phyloP scores from a whole-genome alignment of 1,140 invertebrate genomes.

The Pentalonia nigronervosa region DNA sequence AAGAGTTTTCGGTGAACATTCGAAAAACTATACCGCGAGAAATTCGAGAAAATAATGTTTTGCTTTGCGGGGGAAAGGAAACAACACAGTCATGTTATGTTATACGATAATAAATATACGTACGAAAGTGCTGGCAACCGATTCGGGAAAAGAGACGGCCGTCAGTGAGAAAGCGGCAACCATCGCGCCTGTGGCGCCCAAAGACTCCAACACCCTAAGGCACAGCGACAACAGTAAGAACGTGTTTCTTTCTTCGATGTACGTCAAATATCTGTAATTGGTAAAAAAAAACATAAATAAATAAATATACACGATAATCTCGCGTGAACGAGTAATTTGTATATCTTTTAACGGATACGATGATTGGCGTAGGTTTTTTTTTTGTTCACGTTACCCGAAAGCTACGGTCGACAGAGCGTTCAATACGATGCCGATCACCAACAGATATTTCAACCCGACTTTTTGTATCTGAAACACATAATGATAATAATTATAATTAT shows the following conservation, averaged over 20 bases:
- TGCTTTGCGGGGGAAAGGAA: not conserved
- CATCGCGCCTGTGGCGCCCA: slow-evolving; percentile 71
- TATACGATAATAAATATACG: slow-evolving; percentile 59
- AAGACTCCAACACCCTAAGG: slow-evolving; percentile 70
- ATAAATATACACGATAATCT: not conserved
- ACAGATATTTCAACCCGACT: slow-evolving; percentile 69
- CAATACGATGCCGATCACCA: slow-evolving; percentile 69
- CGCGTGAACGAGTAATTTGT: no score
- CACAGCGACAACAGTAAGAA: slow-evolving; percentile 72
- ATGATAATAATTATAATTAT: not conserved
- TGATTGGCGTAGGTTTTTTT: not conserved
- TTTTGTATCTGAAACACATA: slow-evolving; percentile 65
- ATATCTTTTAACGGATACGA: not conserved
- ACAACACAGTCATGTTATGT: not conserved
- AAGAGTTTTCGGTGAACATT: no score
- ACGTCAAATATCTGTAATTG: slow-evolving; percentile 67
- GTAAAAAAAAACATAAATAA: not conserved
- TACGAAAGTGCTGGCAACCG: slow-evolving; percentile 72
- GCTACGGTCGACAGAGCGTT: slow-evolving; percentile 66
- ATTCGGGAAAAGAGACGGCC: slow-evolving; percentile 70
- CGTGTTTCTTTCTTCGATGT: slow-evolving; percentile 65
- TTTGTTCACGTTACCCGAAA: slow-evolving; percentile 66
- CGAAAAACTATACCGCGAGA: no score
- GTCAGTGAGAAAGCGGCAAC: slow-evolving; percentile 73
- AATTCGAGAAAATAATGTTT: not conserved